A percentile compares a stretch with the other conserved stretches of the same genome.
Conservation (phyloP, 2,113 vertebrate species). For the Cebus imitator region DNA sequence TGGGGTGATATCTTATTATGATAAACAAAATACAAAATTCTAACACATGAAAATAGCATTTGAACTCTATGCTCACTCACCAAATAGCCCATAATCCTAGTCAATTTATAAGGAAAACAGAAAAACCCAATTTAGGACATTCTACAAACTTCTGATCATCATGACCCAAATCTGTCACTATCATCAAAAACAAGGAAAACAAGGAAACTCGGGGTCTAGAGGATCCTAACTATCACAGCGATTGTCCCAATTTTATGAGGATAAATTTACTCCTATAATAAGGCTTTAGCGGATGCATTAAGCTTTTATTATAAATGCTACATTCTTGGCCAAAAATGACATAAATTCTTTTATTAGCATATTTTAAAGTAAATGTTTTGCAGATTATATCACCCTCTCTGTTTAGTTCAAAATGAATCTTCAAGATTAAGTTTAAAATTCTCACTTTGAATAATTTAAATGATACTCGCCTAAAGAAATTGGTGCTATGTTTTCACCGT, state of each 20-base stretch:
- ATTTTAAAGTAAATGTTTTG: neutral
- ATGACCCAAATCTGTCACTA: neutral
- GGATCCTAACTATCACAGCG: neutral
- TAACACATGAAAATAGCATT: neutral
- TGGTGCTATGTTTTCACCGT: neutral
- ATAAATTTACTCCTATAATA: neutral
- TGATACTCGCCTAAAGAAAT: neutral
- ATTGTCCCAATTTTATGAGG: neutral
- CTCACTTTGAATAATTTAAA: slow-evolving; percentile 11
- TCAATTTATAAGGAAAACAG: neutral
- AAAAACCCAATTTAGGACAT: neutral
- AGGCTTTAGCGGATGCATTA: neutral
- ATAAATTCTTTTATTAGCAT: neutral
- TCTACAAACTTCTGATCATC: neutral
- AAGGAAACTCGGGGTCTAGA: neutral
- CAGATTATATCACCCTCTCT: slow-evolving; percentile 6
- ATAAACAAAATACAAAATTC: neutral
- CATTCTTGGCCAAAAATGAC: neutral
- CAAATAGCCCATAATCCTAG: too few relatives aligned
- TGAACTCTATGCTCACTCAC: neutral
- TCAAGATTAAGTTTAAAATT: neutral
- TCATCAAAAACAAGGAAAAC: neutral
- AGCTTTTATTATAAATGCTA: neutral
- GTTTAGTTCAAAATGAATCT: neutral
- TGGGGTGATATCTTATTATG: neutral